Evolutionary conservation across 2,888 invertebrate species (phyloP).

Genomic region (Rhagonycha fulva): DNA sequence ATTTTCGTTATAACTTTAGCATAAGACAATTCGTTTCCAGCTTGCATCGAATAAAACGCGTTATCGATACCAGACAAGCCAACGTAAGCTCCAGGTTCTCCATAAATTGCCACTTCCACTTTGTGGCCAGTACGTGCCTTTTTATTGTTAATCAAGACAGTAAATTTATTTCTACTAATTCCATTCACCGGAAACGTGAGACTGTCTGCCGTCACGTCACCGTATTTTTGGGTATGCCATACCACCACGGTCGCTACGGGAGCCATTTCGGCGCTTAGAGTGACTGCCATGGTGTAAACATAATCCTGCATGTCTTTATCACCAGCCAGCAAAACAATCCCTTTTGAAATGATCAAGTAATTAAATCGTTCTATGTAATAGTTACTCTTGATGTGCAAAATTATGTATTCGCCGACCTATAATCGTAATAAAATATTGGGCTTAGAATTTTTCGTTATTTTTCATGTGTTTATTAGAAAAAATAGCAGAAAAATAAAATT

Average conservation of each 20-base stretch:
- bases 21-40: conserved; percentile 87
- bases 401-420: conserved; percentile 90
- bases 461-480: not conserved
- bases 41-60: conserved; percentile 90
- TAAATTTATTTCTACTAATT: conserved; percentile 90
- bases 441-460: not conserved
- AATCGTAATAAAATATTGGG: conserved; percentile 23
- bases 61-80: conserved; percentile 89
- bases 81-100: conserved; percentile 93
- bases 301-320: conserved; percentile 81
- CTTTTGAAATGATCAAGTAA: conserved; percentile 91
- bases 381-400: conserved; percentile 92
- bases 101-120: conserved; percentile 91
- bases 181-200: conserved; percentile 97
- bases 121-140: conserved; percentile 92
- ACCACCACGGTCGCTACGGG: conserved; percentile 89
- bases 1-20: conserved; percentile 86
- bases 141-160: conserved; percentile 85
- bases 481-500: no score
- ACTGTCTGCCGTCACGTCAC: conserved; percentile 88
- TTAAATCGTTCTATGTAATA: conserved; percentile 88
- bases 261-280: conserved; percentile 87
- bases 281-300: conserved; percentile 80
- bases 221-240: conserved; percentile 82
- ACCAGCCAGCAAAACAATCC: conserved; percentile 83